Conservation (phyloP, 37 sponge, comb jelly and placozoan genomes). For the Cliona cf. orientalis region DNA sequence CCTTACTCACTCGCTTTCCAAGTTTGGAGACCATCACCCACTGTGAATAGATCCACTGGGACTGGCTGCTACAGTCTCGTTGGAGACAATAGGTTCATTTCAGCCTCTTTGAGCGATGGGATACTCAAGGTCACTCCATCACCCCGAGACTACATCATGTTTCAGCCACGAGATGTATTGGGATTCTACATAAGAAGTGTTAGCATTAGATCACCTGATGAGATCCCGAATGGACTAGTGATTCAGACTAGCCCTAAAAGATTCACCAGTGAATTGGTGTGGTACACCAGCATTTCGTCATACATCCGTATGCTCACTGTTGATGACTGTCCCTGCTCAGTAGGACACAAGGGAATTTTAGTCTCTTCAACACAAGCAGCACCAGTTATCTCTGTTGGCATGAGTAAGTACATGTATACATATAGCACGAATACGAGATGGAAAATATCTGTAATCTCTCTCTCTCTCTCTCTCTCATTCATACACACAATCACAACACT, state of each 20-base stretch:
- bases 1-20: constrained; percentile 29
- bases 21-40: constrained; percentile 51
- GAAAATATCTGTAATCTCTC: too few species aligned
- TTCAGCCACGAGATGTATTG: constrained; percentile 51
- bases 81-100: constrained; percentile 21
- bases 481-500: too few species aligned
- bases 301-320: neutral
- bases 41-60: neutral
- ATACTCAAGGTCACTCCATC: constrained; percentile 3
- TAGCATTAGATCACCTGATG: too few species aligned
- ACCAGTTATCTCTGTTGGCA: constrained; percentile 34
- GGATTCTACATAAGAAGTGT: constrained; percentile 29
- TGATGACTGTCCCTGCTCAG: constrained; percentile 8
- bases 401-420: too few species aligned
- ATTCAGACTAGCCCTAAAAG: neutral
- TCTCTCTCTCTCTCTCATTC: too few species aligned
- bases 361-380: constrained; percentile 16
- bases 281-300: neutral
- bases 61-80: constrained; percentile 20
- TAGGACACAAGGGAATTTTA: constrained; percentile 1
- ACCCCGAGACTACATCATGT: constrained; percentile 2
- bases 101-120: neutral
- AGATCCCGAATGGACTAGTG: neutral
- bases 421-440: too few species aligned
- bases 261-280: neutral